These are phyloP conservation scores for Temnothorax nylanderi DNA, from an alignment of 1,140 invertebrate genomes.

Conservation along the genomic window DNA sequence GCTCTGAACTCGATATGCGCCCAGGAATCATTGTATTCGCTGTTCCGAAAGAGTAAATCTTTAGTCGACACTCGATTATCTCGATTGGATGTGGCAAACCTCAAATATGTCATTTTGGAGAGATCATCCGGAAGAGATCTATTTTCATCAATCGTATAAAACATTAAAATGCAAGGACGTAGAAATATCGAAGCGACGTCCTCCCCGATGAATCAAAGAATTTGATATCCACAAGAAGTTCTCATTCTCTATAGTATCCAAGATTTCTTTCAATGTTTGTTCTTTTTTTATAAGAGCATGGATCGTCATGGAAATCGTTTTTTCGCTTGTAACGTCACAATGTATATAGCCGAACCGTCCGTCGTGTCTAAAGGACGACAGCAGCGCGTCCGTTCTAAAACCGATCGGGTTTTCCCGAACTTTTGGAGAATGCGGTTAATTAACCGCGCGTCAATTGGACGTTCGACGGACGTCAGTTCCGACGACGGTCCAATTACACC, in stretches of 20 bases:
- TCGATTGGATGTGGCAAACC: not conserved
- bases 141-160: slow-evolving; percentile 1
- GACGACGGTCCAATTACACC: slow-evolving; percentile 40
- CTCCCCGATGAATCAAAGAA: not conserved
- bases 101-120: not conserved
- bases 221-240: not conserved
- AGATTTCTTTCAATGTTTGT: not conserved
- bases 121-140: not conserved
- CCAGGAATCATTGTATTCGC: not conserved
- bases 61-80: not conserved
- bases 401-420: slow-evolving; percentile 1
- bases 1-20: not conserved
- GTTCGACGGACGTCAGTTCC: slow-evolving; percentile 39
- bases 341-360: not conserved
- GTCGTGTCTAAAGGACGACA: not conserved
- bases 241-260: not conserved
- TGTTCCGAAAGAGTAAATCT: not conserved
- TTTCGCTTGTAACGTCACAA: not conserved
- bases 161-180: not conserved
- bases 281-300: not conserved
- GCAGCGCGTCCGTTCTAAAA: not conserved
- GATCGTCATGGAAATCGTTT: not conserved
- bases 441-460: slow-evolving; percentile 45
- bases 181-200: not conserved
- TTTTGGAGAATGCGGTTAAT: slow-evolving; percentile 44